phyloP scores from a whole-genome alignment of 1,140 invertebrate genomes.

The Heterodera carotae region DNA sequence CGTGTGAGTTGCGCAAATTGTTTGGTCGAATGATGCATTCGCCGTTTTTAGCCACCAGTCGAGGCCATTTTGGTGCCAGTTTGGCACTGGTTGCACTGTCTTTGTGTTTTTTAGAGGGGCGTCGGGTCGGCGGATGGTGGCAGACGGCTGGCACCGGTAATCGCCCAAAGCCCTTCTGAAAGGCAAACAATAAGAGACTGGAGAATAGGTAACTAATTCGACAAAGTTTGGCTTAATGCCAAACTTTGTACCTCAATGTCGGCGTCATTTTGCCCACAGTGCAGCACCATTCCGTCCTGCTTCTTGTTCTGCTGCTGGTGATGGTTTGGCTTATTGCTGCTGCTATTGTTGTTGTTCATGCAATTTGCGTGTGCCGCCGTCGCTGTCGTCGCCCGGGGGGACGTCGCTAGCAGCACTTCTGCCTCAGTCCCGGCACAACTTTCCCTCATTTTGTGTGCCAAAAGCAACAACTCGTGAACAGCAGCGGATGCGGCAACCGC shows the following conservation, averaged over 20 bases:
- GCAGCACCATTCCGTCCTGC: neutral
- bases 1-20: conserved; percentile 36
- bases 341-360: neutral
- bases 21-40: conserved; percentile 54
- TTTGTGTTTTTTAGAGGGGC: neutral
- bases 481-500: neutral
- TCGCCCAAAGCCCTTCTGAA: neutral
- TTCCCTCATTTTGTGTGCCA: neutral
- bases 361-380: neutral
- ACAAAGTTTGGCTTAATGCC: neutral
- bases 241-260: neutral
- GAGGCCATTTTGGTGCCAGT: conserved; percentile 10
- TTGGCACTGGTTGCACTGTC: neutral
- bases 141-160: neutral
- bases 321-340: neutral
- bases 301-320: neutral
- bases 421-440: neutral
- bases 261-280: neutral
- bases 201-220: too few species aligned
- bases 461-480: neutral
- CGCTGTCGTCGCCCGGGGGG: neutral
- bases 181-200: too few species aligned
- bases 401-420: neutral
- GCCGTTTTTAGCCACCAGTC: conserved; percentile 51
- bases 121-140: neutral